Evolutionary conservation across 92 coral and sea anemone genomes (phyloP), one percentile per base, ranked within the genome.

Genomic region (Desmophyllum pertusum): DNA sequence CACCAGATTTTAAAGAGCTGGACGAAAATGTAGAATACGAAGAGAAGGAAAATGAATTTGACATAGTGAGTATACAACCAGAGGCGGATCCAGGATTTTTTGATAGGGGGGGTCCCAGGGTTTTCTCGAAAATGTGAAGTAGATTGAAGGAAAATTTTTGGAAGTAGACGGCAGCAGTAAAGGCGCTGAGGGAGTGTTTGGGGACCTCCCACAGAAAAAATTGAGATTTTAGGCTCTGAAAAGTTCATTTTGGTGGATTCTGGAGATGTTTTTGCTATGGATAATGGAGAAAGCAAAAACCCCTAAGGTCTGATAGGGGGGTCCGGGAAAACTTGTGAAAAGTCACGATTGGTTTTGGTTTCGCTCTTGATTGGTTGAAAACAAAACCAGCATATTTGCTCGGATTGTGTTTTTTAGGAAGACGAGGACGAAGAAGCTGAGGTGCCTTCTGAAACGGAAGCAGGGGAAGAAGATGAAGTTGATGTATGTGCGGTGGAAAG

Each of bases 11-110:
- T 80, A 96, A 96, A 78, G 99, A 96, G 70, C 95, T 96, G 48
- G 99, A 96, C 59, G 99, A 96, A 80, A 96, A 96, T 78, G 99
- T 96, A 30, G 99, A 96, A 83, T 96, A 96, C 69, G 99, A 92
- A 86, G 99, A 96, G 88, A 95, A 92, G 59, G 99, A 96, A 83
- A 96, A 95, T 79, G 99, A 96, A 72, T 96, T 96, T 81, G 99
- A 96, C 57, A 93, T 96, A 52, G 99, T 96, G 68, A 96, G 98
- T 87, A n/a, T 65, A 23, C 1, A n/a, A n/a, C n/a, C n/a, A n/a
- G n/a, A n/a, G n/a, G n/a, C n/a, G n/a, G n/a, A n/a, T n/a, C n/a
- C n/a, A n/a, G n/a, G n/a, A n/a, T n/a, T n/a, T n/a, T n/a, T n/a
- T n/a, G n/a, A n/a, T n/a, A n/a, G n/a, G n/a, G n/a, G n/a, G n/a